A percentile compares a stretch with the other conserved stretches of the same genome.
Evolutionary conservation across 2,888 invertebrate species (phyloP).

Genomic region (Drosophila leonis): DNA sequence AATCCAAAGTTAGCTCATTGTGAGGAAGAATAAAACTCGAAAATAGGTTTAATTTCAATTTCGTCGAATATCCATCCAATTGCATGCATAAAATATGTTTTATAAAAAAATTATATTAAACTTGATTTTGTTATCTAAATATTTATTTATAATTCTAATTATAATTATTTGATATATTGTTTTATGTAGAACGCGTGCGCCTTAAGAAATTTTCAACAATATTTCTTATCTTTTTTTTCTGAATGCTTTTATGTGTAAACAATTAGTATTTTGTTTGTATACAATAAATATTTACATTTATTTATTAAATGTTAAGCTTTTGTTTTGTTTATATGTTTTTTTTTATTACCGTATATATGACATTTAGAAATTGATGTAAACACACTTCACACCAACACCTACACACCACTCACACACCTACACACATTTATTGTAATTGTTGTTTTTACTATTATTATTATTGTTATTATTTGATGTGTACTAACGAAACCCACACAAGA

Average conservation of each 20-base stretch:
- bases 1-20: slow-evolving; percentile 2
- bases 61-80: slow-evolving; percentile 7
- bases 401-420: slow-evolving; percentile 16
- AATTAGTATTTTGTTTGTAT: slow-evolving; percentile 27
- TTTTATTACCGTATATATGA: slow-evolving; percentile 8
- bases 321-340: slow-evolving; percentile 19
- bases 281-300: slow-evolving; percentile 37
- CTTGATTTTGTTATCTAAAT: slow-evolving; percentile 21
- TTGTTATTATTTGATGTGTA: slow-evolving; percentile 20
- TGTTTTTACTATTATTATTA: slow-evolving; percentile 48
- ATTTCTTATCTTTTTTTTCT: slow-evolving; percentile 15
- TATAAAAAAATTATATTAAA: not conserved
- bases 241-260: slow-evolving; percentile 30
- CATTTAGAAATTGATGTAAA: slow-evolving; percentile 20
- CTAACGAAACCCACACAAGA: slow-evolving; percentile 22
- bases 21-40: not conserved
- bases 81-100: slow-evolving; percentile 21
- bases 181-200: slow-evolving; percentile 30
- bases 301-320: slow-evolving; percentile 32
- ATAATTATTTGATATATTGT: slow-evolving; percentile 25
- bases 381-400: slow-evolving; percentile 17
- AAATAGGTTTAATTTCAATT: not conserved
- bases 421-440: slow-evolving; percentile 44
- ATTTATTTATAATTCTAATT: slow-evolving; percentile 28
- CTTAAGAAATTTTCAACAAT: slow-evolving; percentile 10